Base-by-base conservation (phyloP, 1,140 invertebrate species). In the Tenebrio molitor region DNA sequence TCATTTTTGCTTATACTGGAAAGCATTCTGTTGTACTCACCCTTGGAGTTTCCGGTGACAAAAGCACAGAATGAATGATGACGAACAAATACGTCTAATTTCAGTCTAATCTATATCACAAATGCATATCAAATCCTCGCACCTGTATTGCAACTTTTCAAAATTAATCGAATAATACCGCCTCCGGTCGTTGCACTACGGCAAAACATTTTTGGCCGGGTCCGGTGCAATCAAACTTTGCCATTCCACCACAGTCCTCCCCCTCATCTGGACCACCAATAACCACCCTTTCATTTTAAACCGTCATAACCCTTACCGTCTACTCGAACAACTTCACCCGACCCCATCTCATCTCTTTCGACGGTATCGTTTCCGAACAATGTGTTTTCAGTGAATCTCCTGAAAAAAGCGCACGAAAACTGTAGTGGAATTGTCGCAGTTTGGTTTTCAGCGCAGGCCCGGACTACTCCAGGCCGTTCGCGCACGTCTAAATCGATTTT, bases 401-500 rank as follows among this genome's bases (percentile, higher is more conserved):
- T 58, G 50, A 58, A 58, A 58, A 29, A 58, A 58, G 21, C 14
- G 50, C 23, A n/a, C 29, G 21, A 33, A 58, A 58, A 58, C 50
- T 58, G 50, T 25, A 58, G 50, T 58, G 50, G 50, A 53, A 58
- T 58, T 25, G 23, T 6, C 21, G 29, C 8, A 58, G 23, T 58
- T 25, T 58, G 50, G 17, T 58, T 58, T 58, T 42, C 39, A 65
- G 64, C 64, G 64, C 64, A 66, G 14, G 64, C 64, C 36, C 42
- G 42, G 64, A 66, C 12, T 42, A 16, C 4, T 66, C 42, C 64
- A 33, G 36, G 14, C 21, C 21, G 42, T 23, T 44, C 42, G 64
- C 64, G 64, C 64, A 66, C 64, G 64, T 66, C 64, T 66, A 8
- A 66, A 66, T 66, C 64, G 64, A 66, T 66, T 41, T 65, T 58